These are phyloP conservation scores for Pseudopleuronectes americanus DNA, from an alignment of 2,797 vertebrate genomes.

Conservation along the genomic window DNA sequence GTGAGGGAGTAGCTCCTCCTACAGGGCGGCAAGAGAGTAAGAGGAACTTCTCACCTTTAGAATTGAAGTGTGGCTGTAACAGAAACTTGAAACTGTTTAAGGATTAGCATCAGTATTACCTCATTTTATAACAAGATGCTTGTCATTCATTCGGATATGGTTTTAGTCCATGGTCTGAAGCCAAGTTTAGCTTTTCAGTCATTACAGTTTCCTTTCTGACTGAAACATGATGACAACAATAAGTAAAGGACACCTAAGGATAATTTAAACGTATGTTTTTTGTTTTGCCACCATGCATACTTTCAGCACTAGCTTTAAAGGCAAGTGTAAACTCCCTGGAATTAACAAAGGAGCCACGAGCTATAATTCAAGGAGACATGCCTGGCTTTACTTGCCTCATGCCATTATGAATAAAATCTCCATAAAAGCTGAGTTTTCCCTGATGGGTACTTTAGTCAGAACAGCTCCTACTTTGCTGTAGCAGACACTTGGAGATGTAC, in stretches of 20 bases:
- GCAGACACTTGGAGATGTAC: background rate
- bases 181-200: background rate
- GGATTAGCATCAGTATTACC: too few relatives aligned
- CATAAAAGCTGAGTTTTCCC: background rate
- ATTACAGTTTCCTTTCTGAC: background rate
- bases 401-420: constrained; percentile 3
- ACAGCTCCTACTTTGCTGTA: constrained; percentile 4
- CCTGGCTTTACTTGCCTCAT: background rate
- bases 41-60: too few relatives aligned
- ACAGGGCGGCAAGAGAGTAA: too few relatives aligned
- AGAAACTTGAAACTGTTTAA: too few relatives aligned
- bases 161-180: too few relatives aligned
- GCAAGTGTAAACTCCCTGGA: too few relatives aligned
- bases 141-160: too few relatives aligned
- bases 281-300: background rate
- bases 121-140: too few relatives aligned
- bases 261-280: background rate
- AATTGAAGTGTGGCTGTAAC: too few relatives aligned
- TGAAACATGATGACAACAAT: background rate
- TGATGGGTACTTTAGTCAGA: constrained; percentile 5
- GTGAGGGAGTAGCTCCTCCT: too few relatives aligned
- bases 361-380: constrained; percentile 9
- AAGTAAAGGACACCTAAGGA: background rate
- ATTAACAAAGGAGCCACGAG: background rate
- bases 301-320: too few relatives aligned